These are phyloP conservation scores for Conopomorpha cramerella DNA, from an alignment of 1,140 invertebrate genomes.

Conservation along the genomic window DNA sequence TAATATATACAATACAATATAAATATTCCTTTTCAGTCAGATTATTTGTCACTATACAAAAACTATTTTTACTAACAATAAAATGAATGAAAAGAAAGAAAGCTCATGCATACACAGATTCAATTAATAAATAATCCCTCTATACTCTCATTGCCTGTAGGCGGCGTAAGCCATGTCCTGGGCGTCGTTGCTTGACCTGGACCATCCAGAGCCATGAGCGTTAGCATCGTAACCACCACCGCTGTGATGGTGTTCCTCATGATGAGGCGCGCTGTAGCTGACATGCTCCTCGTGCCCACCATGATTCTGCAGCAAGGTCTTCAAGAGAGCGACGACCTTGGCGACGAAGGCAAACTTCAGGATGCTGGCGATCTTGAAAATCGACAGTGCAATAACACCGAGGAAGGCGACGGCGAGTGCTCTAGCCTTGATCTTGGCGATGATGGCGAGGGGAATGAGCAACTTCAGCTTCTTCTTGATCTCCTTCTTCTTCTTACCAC, in stretches of 20 bases:
- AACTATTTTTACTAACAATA: conserved; percentile 11
- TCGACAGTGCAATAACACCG: conserved; percentile 35
- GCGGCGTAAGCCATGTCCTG: conserved; percentile 68
- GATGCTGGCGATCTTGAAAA: conserved; percentile 39
- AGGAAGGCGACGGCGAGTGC: conserved; percentile 25
- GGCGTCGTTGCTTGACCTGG: conserved; percentile 58
- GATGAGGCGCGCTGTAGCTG: background rate
- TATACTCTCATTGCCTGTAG: conserved; percentile 39
- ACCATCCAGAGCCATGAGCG: conserved; percentile 60
- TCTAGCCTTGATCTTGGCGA: conserved; percentile 36
- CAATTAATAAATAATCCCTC: conserved; percentile 10
- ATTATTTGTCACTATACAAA: too few relatives aligned
- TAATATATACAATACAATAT: too few relatives aligned
- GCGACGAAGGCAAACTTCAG: conserved; percentile 47
- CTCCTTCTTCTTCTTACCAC: conserved; percentile 45
- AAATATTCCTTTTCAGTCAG: conserved; percentile 30
- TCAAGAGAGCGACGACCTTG: conserved; percentile 36
- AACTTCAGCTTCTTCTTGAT: conserved; percentile 46
- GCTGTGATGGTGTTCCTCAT: background rate
- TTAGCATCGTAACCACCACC: conserved; percentile 14
- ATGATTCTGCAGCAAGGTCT: conserved; percentile 68
- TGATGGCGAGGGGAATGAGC: conserved; percentile 31
- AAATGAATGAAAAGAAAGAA: conserved; percentile 28
- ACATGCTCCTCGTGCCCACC: conserved; percentile 68
- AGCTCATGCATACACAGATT: conserved; percentile 23